Evolutionary conservation across 2,888 invertebrate genomes (phyloP), one percentile per base, ranked within the genome.

Genomic region (Heliconius cydno): DNA sequence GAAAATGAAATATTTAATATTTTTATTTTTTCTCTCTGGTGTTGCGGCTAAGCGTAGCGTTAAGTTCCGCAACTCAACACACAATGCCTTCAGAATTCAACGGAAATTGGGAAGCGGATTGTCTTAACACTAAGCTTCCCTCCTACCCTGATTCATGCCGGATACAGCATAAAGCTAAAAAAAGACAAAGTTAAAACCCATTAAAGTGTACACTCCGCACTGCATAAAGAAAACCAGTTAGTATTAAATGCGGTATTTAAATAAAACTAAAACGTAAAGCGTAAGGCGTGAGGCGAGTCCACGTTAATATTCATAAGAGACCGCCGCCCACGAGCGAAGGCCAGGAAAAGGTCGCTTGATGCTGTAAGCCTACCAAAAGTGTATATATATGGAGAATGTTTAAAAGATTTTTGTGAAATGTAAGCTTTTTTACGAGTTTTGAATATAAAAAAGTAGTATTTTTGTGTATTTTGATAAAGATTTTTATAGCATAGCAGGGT

Each of bases 331-430:
- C 68, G 41, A 73, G 66, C 78, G 57, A 76, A 82, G 82, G 82
- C 81, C 80, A 80, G 52, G 68, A 76, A 82, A 82, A 82, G 82
- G 82, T 81, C 79, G 66, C 81, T 79, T 46, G 80, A 65, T 63
- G 75, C 67, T 67, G 7, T 63, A 60, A 38, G 38, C 25, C n/a
- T 28, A 74, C 63, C 28, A 72, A 72, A 72, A 41, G n/a, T 41
- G n/a, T n/a, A 10, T n/a, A 60, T n/a, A 60, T n/a, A 60, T n/a
- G 60, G 10, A 60, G n/a, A 12, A 60, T 60, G 12, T n/a, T 60
- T n/a, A n/a, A n/a, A 60, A 22, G n/a, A 4, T 60, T n/a, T 60
- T 60, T 65, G 65, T 65, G 19, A 65, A 65, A 65, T 65, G 0
- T 15, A 7, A 15, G 2, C 25, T 15, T 12, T 28, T 60, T 65